Percentiles rank a stretch among this genome's conserved stretches.
phyloP scores from a whole-genome alignment of 2,797 vertebrate species.

The Microctenopoma steveboyesi region DNA sequence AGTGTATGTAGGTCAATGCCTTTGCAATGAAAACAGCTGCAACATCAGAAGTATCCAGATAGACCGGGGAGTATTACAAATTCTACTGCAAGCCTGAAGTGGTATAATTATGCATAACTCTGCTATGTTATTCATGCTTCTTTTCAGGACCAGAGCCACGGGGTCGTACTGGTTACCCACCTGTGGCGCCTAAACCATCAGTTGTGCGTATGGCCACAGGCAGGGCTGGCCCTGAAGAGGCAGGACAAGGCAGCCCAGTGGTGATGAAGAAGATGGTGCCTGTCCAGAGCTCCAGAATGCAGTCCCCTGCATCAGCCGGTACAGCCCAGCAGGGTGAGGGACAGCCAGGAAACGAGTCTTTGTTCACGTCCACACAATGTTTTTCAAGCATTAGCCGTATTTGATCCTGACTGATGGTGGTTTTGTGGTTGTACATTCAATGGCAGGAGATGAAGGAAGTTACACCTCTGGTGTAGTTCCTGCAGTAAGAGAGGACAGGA shows the following conservation, averaged over 20 bases:
- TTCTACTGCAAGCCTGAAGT: constrained; percentile 66
- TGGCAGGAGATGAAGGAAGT: constrained; percentile 63
- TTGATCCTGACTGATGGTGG: constrained; percentile 7
- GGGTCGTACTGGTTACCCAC: constrained; percentile 78
- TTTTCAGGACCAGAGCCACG: constrained; percentile 78
- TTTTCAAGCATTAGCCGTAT: neutral
- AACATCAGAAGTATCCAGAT: constrained; percentile 73
- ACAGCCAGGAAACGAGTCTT: constrained; percentile 4
- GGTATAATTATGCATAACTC: constrained; percentile 44
- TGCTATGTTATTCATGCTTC: constrained; percentile 34
- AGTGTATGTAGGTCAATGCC: constrained; percentile 79
- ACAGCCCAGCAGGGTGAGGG: constrained; percentile 85
- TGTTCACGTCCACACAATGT: neutral
- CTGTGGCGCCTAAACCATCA: constrained; percentile 82
- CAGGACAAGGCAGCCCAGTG: constrained; percentile 71
- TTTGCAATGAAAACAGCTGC: constrained; percentile 65
- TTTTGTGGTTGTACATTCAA: constrained; percentile 56
- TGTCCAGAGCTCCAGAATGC: constrained; percentile 84
- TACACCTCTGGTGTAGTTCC: constrained; percentile 59
- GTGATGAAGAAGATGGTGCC: constrained; percentile 86
- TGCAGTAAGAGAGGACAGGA: constrained; percentile 83
- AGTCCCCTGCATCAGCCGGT: constrained; percentile 45
- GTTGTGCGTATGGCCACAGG: constrained; percentile 74
- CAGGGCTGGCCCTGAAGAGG: constrained; percentile 72
- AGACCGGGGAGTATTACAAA: constrained; percentile 56